phyloP scores from a whole-genome alignment of 2,113 vertebrate genomes.

The Tragelaphus imberbis region DNA sequence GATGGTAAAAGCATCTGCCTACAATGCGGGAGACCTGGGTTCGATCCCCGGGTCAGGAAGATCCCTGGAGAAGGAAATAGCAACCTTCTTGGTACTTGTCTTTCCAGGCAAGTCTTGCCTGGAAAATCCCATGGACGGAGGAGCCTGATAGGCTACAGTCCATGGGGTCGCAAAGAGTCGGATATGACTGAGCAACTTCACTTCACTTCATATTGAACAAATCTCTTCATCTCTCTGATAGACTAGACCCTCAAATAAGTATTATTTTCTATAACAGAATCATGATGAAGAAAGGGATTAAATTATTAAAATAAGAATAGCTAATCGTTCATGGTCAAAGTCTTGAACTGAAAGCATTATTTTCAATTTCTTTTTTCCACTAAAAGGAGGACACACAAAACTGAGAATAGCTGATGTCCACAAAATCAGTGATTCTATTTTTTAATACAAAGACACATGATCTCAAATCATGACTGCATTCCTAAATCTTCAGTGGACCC shows the following conservation, averaged over 20 bases:
- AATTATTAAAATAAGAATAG: not conserved
- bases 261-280: not conserved
- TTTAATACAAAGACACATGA: not conserved
- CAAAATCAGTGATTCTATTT: not conserved
- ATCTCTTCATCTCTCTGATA: not conserved
- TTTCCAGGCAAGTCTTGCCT: not conserved
- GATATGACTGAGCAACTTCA: not conserved
- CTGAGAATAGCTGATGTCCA: not conserved
- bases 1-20: not conserved
- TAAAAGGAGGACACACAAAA: conserved; percentile 16
- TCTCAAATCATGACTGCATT: not conserved
- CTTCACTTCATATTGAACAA: not conserved
- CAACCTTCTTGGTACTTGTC: not conserved
- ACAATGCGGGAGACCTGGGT: not conserved
- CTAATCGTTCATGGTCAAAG: not conserved
- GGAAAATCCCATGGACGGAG: not conserved
- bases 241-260: not conserved
- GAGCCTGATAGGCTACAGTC: not conserved
- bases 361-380: conserved; percentile 19
- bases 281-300: not conserved
- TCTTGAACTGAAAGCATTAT: not conserved
- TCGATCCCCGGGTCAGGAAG: not conserved
- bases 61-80: not conserved
- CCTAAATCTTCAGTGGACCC: not conserved
- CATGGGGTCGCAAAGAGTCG: not conserved